Evolutionary conservation across 2,888 invertebrate species (phyloP).

Genomic region (Trachelus iudaicus): DNA sequence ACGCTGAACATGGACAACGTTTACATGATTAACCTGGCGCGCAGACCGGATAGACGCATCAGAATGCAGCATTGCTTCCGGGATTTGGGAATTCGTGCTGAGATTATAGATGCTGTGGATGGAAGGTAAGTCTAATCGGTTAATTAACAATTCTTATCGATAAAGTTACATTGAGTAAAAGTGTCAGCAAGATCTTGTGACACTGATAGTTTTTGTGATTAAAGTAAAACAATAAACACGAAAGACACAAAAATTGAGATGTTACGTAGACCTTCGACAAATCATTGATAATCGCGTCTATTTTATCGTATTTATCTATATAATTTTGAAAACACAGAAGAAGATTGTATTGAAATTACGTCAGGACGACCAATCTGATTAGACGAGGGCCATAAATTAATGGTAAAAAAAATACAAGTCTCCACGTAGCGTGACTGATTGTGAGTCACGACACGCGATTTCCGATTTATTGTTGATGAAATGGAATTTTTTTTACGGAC

Average conservation of each 20-base stretch:
- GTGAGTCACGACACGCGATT: no score
- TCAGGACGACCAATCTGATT: no score
- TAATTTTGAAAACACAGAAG: neutral
- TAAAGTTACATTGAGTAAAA: neutral
- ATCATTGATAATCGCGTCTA: neutral
- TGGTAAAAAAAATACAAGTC: no score
- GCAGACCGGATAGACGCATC: constrained; percentile 81
- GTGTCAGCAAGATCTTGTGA: neutral
- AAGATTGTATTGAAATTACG: neutral
- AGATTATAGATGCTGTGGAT: constrained; percentile 85
- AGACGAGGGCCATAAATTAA: no score
- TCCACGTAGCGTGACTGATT: no score
- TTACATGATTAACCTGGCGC: constrained; percentile 91
- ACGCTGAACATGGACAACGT: constrained; percentile 82
- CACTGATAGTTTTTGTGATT: no score
- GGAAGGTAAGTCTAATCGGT: constrained; percentile 75
- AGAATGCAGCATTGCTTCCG: constrained; percentile 85
- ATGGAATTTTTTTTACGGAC: neutral
- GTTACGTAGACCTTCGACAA: neutral
- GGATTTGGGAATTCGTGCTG: constrained; percentile 83
- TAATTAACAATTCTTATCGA: neutral
- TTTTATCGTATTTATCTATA: no score
- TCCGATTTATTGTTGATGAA: neutral
- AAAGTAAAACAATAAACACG: no score
- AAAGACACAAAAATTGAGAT: neutral